Evolutionary conservation across 2,113 vertebrate genomes (phyloP).

Genomic region (Desmodus rotundus): DNA sequence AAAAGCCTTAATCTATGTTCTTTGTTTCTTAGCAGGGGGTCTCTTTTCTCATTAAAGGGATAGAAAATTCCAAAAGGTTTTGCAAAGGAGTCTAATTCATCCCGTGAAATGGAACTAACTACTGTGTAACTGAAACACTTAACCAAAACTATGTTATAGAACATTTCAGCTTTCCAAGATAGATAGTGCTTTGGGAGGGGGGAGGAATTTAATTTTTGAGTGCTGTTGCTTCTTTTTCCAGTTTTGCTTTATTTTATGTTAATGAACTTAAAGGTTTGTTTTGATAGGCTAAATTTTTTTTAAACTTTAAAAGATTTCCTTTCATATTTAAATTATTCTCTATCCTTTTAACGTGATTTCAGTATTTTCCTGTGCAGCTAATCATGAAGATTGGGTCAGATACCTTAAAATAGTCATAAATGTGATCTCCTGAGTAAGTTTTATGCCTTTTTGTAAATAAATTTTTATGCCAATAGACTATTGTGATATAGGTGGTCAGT

Average conservation of each 20-base stretch:
- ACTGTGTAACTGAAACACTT: neutral
- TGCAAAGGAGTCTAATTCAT: neutral
- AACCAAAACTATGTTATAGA: neutral
- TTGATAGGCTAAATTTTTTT: neutral
- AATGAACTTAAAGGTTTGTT: neutral
- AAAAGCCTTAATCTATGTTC: neutral
- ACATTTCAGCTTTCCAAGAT: neutral
- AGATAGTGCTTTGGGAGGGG: neutral
- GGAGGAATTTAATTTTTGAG: neutral
- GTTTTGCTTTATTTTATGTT: neutral
- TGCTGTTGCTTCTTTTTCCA: neutral
- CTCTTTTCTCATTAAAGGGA: constrained; percentile 43
- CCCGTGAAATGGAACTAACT: neutral
- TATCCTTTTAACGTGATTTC: neutral
- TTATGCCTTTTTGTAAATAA: neutral
- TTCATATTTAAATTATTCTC: constrained; percentile 20
- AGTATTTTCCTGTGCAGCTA: neutral
- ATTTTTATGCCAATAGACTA: neutral
- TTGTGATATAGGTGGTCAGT: neutral
- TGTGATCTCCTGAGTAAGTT: constrained; percentile 16
- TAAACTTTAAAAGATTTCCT: neutral
- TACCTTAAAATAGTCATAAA: neutral
- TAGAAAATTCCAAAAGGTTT: constrained; percentile 35
- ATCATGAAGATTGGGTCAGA: neutral
- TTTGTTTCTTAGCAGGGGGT: constrained; percentile 15